Base-by-base conservation (phyloP, 2,888 invertebrate genomes). In the Zaprionus lineosus region DNA sequence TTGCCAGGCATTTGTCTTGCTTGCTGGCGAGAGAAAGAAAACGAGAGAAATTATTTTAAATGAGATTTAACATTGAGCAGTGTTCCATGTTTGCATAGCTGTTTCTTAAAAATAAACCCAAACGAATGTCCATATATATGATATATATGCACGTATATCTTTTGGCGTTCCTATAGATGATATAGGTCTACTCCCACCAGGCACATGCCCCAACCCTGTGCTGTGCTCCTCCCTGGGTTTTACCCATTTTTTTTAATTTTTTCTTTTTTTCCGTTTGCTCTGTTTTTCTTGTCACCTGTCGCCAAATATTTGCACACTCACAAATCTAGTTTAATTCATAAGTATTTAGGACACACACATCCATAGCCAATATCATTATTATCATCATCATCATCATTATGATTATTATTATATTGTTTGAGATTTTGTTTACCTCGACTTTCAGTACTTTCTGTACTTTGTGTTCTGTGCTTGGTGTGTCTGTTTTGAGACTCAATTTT, bases 241-340 rank as follows among this genome's bases (percentile, higher is more conserved):
- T 79, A 43, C 65, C 64, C 34, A n/a, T 31, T 39, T 3, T 24
- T 24, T 24, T 24, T n/a, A n/a, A n/a, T n/a, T n/a, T n/a, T n/a
- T n/a, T n/a, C n/a, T n/a, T n/a, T n/a, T n/a, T n/a, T n/a, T n/a
- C n/a, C n/a, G n/a, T n/a, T n/a, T n/a, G n/a, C n/a, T n/a, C n/a
- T n/a, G n/a, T n/a, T 34, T 36, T 39, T 21, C 29, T 56, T 48
- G 48, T 60, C 77, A 60, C 43, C 56, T 50, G 58, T 15, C 18
- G 8, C 24, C 67, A 86, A 79, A 72, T 87, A 85, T 85, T 87
- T 83, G 69, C 52, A 40, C 66, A 73, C 74, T 71, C 77, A 59
- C 70, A 81, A 82, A 82, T 86, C 84, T 83, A 85, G 85, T 84
- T 69, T 84, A 85, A 70, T 82, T 84, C 72, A 65, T 74, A 60